A percentile compares a stretch with the other conserved stretches of the same genome.
Evolutionary conservation across 2,113 vertebrate genomes (phyloP).

Genomic region (Anoplopoma fimbria): DNA sequence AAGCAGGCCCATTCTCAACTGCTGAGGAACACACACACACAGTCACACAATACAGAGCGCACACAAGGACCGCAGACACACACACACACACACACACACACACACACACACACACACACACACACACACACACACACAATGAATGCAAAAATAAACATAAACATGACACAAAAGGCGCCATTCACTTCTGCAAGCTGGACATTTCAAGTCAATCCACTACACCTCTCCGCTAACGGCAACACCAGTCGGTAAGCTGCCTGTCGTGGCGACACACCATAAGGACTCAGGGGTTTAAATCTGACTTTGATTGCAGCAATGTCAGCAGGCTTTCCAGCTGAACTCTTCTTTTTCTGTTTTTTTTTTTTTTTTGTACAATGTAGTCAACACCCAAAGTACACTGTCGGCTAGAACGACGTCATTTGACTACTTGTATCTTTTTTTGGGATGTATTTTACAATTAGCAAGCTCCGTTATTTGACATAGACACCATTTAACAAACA

Average conservation of each 20-base stretch:
- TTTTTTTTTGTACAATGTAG: too few relatives aligned
- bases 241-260: constrained; percentile 49
- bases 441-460: neutral
- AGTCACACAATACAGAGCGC: neutral
- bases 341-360: too few relatives aligned
- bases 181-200: neutral
- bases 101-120: neutral
- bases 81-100: neutral
- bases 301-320: neutral
- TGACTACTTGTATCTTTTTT: neutral
- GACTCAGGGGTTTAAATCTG: constrained; percentile 1
- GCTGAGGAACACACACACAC: constrained; percentile 50
- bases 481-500: neutral
- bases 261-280: neutral
- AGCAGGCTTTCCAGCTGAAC: too few relatives aligned
- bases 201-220: constrained; percentile 1
- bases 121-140: neutral
- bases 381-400: neutral
- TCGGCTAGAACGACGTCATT: neutral
- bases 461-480: neutral
- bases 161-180: neutral
- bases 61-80: neutral
- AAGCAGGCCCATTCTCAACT: constrained; percentile 77
- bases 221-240: too few relatives aligned
- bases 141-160: neutral